These are phyloP conservation scores for Istiophorus platypterus DNA, from an alignment of 2,113 vertebrate species.

Conservation along the genomic window DNA sequence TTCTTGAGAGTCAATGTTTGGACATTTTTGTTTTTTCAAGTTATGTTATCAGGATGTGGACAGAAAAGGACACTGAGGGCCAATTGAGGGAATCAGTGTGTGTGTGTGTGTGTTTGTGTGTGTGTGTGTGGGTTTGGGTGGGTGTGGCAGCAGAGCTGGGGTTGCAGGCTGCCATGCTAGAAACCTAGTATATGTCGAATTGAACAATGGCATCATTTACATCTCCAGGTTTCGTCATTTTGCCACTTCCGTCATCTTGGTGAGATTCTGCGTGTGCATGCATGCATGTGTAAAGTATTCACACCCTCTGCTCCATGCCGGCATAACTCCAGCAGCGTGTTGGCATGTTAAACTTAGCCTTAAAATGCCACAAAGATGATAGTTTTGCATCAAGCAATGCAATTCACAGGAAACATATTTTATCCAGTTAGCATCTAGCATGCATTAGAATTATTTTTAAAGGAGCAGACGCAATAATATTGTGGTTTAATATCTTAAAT, in stretches of 20 bases:
- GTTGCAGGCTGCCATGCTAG: background rate
- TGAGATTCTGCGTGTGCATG: background rate
- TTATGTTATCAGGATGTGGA: background rate
- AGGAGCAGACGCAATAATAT: background rate
- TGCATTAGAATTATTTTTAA: background rate
- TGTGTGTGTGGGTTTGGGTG: background rate
- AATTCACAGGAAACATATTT: background rate
- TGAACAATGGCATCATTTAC: constrained; percentile 20
- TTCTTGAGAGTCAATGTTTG: background rate
- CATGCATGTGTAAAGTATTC: constrained; percentile 16
- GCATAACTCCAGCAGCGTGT: constrained; percentile 31
- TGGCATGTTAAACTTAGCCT: constrained; percentile 24
- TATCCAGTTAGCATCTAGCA: background rate
- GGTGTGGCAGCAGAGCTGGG: background rate
- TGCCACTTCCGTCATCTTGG: background rate
- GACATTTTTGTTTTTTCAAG: background rate
- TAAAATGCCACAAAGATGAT: background rate
- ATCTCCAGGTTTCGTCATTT: constrained; percentile 17
- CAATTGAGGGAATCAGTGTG: too few species aligned
- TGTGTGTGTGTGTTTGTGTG: background rate
- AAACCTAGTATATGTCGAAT: constrained; percentile 6
- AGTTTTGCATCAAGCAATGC: background rate
- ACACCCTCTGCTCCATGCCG: constrained; percentile 8
- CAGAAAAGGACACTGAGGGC: background rate
- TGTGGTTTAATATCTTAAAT: constrained; percentile 7